These are phyloP conservation scores for Pristionchus japonicus DNA, from an alignment of 2,888 invertebrate species.

Conservation along the genomic window DNA sequence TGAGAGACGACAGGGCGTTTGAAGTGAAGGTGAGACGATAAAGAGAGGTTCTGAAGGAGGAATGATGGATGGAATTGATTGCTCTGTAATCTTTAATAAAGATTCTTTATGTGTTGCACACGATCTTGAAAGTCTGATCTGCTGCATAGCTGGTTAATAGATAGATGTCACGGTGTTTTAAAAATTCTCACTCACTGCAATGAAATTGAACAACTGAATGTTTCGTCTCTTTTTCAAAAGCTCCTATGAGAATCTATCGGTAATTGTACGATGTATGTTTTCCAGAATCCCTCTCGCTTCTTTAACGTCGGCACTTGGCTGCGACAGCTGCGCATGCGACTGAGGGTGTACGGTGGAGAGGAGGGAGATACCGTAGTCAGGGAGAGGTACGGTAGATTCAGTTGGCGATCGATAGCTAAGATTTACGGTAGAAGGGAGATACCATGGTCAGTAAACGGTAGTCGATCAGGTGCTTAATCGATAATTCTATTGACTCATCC, in stretches of 20 bases:
- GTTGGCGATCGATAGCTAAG: too few relatives aligned
- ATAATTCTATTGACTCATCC: too few relatives aligned
- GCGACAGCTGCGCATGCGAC: not conserved
- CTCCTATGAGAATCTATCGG: too few relatives aligned
- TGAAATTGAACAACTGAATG: too few relatives aligned
- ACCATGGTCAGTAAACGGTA: not conserved
- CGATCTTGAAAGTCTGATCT: not conserved
- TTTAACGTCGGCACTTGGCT: constrained; percentile 11
- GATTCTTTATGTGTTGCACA: not conserved
- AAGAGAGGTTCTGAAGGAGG: too few relatives aligned
- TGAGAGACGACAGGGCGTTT: constrained; percentile 12
- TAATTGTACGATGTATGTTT: too few relatives aligned
- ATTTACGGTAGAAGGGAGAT: not conserved
- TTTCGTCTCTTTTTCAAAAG: too few relatives aligned
- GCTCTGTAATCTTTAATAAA: too few relatives aligned
- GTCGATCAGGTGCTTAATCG: too few relatives aligned
- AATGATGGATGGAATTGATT: too few relatives aligned
- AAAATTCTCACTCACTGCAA: too few relatives aligned
- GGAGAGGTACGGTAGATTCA: constrained; percentile 19
- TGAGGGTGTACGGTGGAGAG: constrained; percentile 41
- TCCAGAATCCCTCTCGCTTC: not conserved
- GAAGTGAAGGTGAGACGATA: not conserved
- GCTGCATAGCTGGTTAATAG: not conserved
- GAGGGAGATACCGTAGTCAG: not conserved
- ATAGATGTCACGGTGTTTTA: too few relatives aligned